Evolutionary conservation across 2,113 vertebrate genomes (phyloP).

Genomic region (Urocolius indicus): DNA sequence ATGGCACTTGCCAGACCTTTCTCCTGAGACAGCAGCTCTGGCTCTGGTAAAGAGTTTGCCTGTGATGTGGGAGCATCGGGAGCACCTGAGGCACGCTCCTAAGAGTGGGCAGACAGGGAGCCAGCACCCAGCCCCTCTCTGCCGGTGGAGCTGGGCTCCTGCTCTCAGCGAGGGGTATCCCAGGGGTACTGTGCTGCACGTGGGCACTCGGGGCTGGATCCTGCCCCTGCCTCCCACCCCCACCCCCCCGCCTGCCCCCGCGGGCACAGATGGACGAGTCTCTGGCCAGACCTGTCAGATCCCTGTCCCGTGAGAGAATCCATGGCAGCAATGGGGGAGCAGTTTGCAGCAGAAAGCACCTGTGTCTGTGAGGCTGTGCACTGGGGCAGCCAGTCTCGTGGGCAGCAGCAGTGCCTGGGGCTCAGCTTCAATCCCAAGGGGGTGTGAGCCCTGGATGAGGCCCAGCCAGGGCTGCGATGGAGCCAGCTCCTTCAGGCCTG

Average conservation of each 20-base stretch:
- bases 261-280: background rate
- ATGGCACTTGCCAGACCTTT: background rate
- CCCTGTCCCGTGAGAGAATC: background rate
- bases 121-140: background rate
- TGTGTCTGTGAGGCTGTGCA: accelerated
- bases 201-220: background rate
- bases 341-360: background rate
- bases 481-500: background rate
- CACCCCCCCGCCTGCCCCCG: background rate
- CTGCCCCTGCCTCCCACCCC: background rate
- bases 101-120: background rate
- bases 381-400: accelerated
- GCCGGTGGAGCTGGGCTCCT: background rate
- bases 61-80: background rate
- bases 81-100: background rate
- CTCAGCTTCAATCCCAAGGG: background rate
- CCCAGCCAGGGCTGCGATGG: background rate
- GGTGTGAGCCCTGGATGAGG: background rate
- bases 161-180: background rate
- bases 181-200: background rate
- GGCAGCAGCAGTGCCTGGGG: accelerated
- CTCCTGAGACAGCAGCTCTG: background rate
- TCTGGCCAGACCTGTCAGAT: background rate
- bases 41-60: background rate
- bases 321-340: background rate